phyloP scores from a whole-genome alignment of 2,888 invertebrate species.

The Mythimna pallens region DNA sequence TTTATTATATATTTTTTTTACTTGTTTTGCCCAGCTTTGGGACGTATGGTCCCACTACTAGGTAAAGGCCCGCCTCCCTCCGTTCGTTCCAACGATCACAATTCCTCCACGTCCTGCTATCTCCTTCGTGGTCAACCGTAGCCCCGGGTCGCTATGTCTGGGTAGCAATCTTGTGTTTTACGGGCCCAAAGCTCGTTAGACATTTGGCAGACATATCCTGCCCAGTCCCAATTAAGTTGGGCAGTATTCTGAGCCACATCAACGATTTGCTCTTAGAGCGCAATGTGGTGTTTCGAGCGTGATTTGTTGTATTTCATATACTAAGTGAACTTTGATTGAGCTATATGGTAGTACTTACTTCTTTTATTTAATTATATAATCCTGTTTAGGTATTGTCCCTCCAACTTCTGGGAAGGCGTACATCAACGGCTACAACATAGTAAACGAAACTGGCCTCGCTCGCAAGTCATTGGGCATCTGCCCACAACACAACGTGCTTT shows the following conservation, averaged over 20 bases:
- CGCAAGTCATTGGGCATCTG: slow-evolving; percentile 95
- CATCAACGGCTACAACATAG: slow-evolving; percentile 94
- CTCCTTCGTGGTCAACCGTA: too few species aligned
- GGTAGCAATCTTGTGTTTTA: too few species aligned
- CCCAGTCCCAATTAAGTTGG: too few species aligned
- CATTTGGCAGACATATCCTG: too few species aligned
- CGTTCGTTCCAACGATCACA: too few species aligned
- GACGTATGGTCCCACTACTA: too few species aligned
- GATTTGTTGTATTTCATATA: background rate
- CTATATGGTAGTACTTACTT: background rate
- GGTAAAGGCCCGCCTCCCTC: too few species aligned
- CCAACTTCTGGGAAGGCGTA: slow-evolving; percentile 93
- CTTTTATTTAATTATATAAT: background rate
- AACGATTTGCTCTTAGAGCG: background rate
- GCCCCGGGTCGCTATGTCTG: too few species aligned
- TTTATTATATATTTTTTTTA: too few species aligned
- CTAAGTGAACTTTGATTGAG: background rate
- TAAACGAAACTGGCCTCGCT: slow-evolving; percentile 92
- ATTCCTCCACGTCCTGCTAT: too few species aligned
- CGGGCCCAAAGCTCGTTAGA: too few species aligned
- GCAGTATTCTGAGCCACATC: background rate
- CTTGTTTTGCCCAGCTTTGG: too few species aligned
- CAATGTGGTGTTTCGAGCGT: background rate
- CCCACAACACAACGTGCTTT: slow-evolving; percentile 96
- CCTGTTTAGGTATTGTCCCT: slow-evolving; percentile 91